Evolutionary conservation across 1,140 invertebrate genomes (phyloP).

Genomic region (Galleria mellonella): DNA sequence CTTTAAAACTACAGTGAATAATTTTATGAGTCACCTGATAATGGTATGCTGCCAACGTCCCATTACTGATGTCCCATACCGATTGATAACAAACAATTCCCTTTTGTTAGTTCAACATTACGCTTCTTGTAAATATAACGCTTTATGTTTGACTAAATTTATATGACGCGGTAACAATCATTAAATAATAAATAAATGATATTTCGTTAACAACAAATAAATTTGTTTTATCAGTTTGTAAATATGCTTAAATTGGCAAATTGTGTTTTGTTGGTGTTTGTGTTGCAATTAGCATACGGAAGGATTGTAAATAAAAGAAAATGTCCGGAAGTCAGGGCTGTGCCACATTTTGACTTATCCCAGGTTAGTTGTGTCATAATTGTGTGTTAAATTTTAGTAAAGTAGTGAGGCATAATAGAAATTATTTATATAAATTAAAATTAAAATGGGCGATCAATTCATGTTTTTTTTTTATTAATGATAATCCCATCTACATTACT

Average conservation of each 20-base stretch:
- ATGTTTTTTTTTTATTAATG: too few relatives aligned
- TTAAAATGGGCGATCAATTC: too few relatives aligned
- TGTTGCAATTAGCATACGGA: slow-evolving; percentile 4
- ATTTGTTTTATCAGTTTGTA: neutral
- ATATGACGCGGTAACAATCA: too few relatives aligned
- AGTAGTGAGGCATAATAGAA: too few relatives aligned
- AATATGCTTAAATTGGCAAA: slow-evolving; percentile 25
- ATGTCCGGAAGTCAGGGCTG: slow-evolving; percentile 63
- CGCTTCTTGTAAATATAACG: slow-evolving; percentile 41
- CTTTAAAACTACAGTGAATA: too few relatives aligned
- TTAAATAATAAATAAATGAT: too few relatives aligned
- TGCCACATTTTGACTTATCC: slow-evolving; percentile 58
- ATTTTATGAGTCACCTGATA: slow-evolving; percentile 58
- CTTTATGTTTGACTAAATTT: neutral
- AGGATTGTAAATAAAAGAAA: slow-evolving; percentile 58
- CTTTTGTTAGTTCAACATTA: slow-evolving; percentile 56
- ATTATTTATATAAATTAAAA: too few relatives aligned
- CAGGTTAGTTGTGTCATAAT: slow-evolving; percentile 28
- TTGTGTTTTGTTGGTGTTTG: slow-evolving; percentile 17
- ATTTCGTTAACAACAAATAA: too few relatives aligned
- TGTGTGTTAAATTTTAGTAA: too few relatives aligned
- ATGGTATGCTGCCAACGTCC: slow-evolving; percentile 58
- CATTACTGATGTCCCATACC: slow-evolving; percentile 64
- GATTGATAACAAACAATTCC: slow-evolving; percentile 68
- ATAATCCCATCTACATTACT: too few relatives aligned